These are phyloP conservation scores for Apostichopus leukothele DNA, from an alignment of 53 echinoderm and acorn worm genomes.

Conservation along the genomic window DNA sequence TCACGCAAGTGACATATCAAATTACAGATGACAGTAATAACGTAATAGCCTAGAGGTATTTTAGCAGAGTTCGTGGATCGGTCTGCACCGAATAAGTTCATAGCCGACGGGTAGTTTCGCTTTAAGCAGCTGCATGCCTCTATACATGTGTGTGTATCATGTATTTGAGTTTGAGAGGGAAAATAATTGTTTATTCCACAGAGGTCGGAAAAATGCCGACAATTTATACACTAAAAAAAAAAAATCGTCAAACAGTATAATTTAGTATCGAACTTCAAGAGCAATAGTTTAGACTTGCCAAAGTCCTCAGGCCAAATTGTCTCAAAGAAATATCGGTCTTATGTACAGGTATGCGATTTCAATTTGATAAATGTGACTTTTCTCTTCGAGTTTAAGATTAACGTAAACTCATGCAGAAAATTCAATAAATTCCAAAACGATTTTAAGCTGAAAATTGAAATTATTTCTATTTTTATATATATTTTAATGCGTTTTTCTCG, in stretches of 20 bases:
- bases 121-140: not conserved
- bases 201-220: not conserved
- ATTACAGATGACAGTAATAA: not conserved
- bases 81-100: not conserved
- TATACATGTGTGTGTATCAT: not conserved
- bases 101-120: not conserved
- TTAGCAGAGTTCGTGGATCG: not conserved
- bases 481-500: too few species aligned
- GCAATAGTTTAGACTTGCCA: not conserved
- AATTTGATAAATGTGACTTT: too few species aligned
- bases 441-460: too few species aligned
- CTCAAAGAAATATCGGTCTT: not conserved
- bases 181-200: not conserved
- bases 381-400: too few species aligned
- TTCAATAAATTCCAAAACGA: too few species aligned
- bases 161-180: not conserved
- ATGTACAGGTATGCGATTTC: too few species aligned
- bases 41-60: not conserved
- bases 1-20: slow-evolving; percentile 23
- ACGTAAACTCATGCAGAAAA: too few species aligned
- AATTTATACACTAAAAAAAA: not conserved
- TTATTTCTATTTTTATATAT: too few species aligned
- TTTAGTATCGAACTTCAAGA: not conserved
- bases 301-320: not conserved
- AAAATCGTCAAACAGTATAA: not conserved